Base-by-base conservation (phyloP, 30 jellyfish, hydroid and myxozoan species). In the Clytia hemisphaerica region DNA sequence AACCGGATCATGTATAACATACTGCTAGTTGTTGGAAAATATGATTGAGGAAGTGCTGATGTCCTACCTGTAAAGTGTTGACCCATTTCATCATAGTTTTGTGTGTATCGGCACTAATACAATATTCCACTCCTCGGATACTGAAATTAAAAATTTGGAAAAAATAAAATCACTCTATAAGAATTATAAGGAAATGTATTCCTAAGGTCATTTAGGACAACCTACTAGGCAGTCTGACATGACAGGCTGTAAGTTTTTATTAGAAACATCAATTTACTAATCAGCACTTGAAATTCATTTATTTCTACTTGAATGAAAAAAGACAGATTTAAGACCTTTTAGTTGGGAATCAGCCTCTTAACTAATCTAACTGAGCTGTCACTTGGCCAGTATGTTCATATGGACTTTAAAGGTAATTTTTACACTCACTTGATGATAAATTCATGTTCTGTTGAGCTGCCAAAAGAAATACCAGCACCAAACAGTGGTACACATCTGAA, bases 391-490 rank as follows among this genome's bases (percentile, higher is more conserved):
- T n/a, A n/a, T n/a, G n/a, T n/a, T n/a, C n/a, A n/a, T n/a, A n/a
- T n/a, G n/a, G n/a, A n/a, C n/a, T n/a, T n/a, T n/a, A n/a, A n/a
- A n/a, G n/a, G n/a, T n/a, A n/a, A n/a, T n/a, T n/a, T n/a, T n/a
- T n/a, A n/a, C 12, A 75, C 92, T 75, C 37, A 84, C 95, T 84
- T 84, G 50, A 84, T 69, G 37, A 84, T 77, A 75, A 84, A 84
- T 15, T 84, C 88, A 61, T 66, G 54, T 33, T 71, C 65, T 37
- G 62, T 75, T 6, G 92, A 48, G 61, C 71, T 84, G 51, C 80
- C 95, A 84, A 67, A 84, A 25, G 88, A 84, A 26, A 84, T 60
- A 24, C 73, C 76, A 22, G 95, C 95, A 16, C 88, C 95, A 28
- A 61, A 80, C 47, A 84, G 74, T 15, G 47, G 67, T 4, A 84